These are phyloP conservation scores for Prorops nasuta DNA, from an alignment of 1,140 invertebrate species.

Conservation along the genomic window DNA sequence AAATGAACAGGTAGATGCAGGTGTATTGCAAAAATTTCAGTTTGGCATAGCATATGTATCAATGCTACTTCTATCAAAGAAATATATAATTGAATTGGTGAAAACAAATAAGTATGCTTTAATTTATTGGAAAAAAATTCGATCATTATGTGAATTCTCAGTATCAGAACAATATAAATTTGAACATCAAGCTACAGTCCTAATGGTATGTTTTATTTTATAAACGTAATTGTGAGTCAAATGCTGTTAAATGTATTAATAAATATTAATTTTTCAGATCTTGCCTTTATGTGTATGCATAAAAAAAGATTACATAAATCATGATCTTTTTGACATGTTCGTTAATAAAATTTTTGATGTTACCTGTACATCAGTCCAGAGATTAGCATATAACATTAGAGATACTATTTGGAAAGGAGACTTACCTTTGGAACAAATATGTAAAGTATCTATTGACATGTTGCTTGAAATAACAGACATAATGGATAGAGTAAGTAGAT, in stretches of 20 bases:
- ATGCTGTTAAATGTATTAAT: conserved; percentile 48
- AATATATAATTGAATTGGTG: conserved; percentile 42
- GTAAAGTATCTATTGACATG: conserved; percentile 50
- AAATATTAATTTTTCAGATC: conserved; percentile 58
- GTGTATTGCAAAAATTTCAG: conserved; percentile 33
- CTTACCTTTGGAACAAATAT: conserved; percentile 46
- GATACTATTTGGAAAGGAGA: conserved; percentile 49
- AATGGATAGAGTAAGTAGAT: conserved; percentile 63
- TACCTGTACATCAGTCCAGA: conserved; percentile 62
- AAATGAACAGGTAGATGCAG: conserved; percentile 22
- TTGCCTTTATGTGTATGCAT: conserved; percentile 60
- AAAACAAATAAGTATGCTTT: conserved; percentile 43
- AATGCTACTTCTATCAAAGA: conserved; percentile 43
- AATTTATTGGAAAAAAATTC: conserved; percentile 47
- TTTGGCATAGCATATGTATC: conserved; percentile 37
- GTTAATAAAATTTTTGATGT: conserved; percentile 63
- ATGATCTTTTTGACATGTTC: conserved; percentile 63
- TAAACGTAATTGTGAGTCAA: conserved; percentile 24
- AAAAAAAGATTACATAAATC: conserved; percentile 35
- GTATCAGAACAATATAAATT: conserved; percentile 36
- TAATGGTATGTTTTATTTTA: conserved; percentile 51
- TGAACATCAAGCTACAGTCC: conserved; percentile 58
- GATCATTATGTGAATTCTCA: conserved; percentile 29
- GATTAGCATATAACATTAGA: conserved; percentile 62
- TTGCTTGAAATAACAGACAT: conserved; percentile 59